Base-by-base conservation (phyloP, 1,140 invertebrate genomes). In the Whitmania pigra region DNA sequence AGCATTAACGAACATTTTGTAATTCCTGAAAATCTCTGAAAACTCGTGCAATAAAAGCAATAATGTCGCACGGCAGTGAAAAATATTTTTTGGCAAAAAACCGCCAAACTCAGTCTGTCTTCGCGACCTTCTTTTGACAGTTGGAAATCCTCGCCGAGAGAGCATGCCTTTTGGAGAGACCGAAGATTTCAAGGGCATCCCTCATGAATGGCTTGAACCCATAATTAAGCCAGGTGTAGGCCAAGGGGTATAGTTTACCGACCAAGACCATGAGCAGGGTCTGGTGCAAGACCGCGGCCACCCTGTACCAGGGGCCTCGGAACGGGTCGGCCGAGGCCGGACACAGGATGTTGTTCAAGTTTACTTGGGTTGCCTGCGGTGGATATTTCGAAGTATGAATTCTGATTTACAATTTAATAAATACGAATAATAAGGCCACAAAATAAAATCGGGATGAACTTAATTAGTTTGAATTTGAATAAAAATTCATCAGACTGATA, bases 261-360 rank as follows among this genome's bases (percentile, higher is more conserved):
- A 78, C 71, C 5, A 78, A 70, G 22, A 79, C 75, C 29, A 83
- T 79, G 25, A 80, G 75, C 0, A 79, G 36, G 6, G 76, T 76
- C 74, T 95, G 91, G 82, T 95, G 93, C 43, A 87, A 80, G 53
- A 90, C 86, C 27, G 91, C 91, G 70, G 86, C 87, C 20, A 91
- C 83, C 69, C 93, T 86, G 81, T 94, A 96, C 82, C 89, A 89
- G 54, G 87, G 87, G 1, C 92, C 91, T 76, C 89, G 87, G 79
- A 97, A 96, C 20, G 93, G 93, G 83, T 97, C 93, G 72, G 90
- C 86, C 60, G 93, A 85, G 11, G 92, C 91, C 25, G 93, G 92
- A 82, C 93, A 96, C 68, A 96, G 82, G 87, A 96, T 94, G 81
- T 93, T 92, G 82, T 94, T 95, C 74, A 96, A 82, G 83, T 97